phyloP scores from a whole-genome alignment of 2,888 invertebrate species.

The Chromoteleia sp. region DNA sequence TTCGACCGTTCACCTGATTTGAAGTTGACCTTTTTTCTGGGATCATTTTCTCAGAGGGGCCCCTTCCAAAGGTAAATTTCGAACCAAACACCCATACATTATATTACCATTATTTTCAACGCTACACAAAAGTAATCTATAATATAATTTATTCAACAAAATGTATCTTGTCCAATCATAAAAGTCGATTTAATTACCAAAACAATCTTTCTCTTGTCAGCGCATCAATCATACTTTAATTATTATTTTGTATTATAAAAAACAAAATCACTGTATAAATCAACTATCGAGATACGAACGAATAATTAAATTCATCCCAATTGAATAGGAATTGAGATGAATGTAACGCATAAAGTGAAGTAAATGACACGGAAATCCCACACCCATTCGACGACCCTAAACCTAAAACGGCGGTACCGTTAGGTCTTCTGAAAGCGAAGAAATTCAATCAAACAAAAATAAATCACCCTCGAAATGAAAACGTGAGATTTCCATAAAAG shows the following conservation, averaged over 20 bases:
- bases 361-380: constrained; percentile 11
- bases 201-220: too few relatives aligned
- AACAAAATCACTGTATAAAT: too few relatives aligned
- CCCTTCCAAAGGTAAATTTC: not conserved
- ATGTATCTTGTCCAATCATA: too few relatives aligned
- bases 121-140: not conserved
- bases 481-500: constrained; percentile 53
- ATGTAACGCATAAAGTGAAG: not conserved
- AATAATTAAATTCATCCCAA: too few relatives aligned
- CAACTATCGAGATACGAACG: too few relatives aligned
- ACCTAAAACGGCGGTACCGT: constrained; percentile 5
- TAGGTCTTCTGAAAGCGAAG: constrained; percentile 18
- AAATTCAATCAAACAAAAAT: constrained; percentile 24
- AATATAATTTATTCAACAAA: not conserved
- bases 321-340: too few relatives aligned
- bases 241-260: too few relatives aligned
- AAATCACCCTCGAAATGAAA: constrained; percentile 29
- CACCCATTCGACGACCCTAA: constrained; percentile 27
- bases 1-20: constrained; percentile 7
- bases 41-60: constrained; percentile 2
- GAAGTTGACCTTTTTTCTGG: not conserved
- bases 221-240: too few relatives aligned
- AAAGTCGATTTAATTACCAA: too few relatives aligned
- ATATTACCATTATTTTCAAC: constrained; percentile 11
- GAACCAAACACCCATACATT: not conserved